Base-by-base conservation (phyloP, 2,888 invertebrate genomes). In the Tipula vernalis region DNA sequence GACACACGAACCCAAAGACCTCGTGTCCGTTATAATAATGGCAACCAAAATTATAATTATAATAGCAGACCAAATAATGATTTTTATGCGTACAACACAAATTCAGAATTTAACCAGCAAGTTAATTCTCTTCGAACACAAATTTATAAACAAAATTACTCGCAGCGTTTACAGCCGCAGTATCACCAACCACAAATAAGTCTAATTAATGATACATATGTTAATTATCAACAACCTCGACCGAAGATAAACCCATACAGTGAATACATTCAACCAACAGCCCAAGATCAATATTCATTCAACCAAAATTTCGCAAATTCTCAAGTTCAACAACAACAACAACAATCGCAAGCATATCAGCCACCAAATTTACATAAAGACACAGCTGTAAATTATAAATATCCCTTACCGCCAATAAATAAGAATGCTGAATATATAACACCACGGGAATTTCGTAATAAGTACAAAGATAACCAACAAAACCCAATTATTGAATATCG, bases 181-280 rank as follows among this genome's bases (percentile, higher is more conserved):
- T 42, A 85, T 44, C 91, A 86, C 93, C 94, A 0, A 90, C 95
- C 85, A 93, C 94, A 87, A 92, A 93, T 87, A 95, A 94, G 87
- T 92, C 93, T 90, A 91, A 92, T 90, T 90, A 93, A 89, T 90
- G 96, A 96, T 89, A 95, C 95, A 0, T 90, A 94, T 10, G 94
- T 96, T 2, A 96, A 96, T 91, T 95, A 95, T 89, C 93, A 94
- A 84, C 93, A 92, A 84, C 95, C 95, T 5, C 91, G 94, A 86
- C 95, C 95, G 0, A 92, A 93, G 1, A 91, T 95, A 87, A 95
- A 96, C 89, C 95, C 95, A 0, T 94, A 95, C 88, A 94, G 95
- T 89, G 95, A 95, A 89, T 93, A 90, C 89, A 47, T 51, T 51
- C 86, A 86, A 28, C 51, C 39, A 86, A 15, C 15, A 15, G 88